These are phyloP conservation scores for Anadara kagoshimensis DNA, from an alignment of 1,140 invertebrate genomes.

Conservation along the genomic window DNA sequence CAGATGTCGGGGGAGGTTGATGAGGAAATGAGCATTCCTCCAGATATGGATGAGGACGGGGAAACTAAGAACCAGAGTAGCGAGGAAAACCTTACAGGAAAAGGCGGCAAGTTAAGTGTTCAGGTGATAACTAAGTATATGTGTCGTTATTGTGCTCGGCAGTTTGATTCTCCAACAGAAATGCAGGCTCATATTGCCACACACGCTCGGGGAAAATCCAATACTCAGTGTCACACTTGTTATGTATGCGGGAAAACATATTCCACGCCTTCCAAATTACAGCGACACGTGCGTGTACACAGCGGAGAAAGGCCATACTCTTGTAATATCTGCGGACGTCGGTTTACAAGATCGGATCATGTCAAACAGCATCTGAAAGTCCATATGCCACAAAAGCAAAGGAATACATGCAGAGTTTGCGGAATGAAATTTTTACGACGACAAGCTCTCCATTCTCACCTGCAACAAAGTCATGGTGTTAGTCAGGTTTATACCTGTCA, in stretches of 20 bases:
- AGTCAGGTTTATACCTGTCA: slow-evolving; percentile 55
- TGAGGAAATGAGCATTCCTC: too few species aligned
- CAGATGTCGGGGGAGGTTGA: too few species aligned
- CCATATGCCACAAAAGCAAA: slow-evolving; percentile 57
- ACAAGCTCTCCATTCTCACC: slow-evolving; percentile 48
- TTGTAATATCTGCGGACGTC: slow-evolving; percentile 86
- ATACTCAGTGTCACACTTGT: slow-evolving; percentile 81
- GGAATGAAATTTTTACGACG: slow-evolving; percentile 55
- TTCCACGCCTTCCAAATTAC: slow-evolving; percentile 93
- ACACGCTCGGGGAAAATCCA: slow-evolving; percentile 54
- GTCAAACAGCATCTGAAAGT: slow-evolving; percentile 67
- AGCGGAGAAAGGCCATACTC: slow-evolving; percentile 96
- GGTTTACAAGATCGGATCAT: slow-evolving; percentile 88
- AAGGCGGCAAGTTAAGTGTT: too few species aligned
- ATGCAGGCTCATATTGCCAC: slow-evolving; percentile 59
- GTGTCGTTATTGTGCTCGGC: slow-evolving; percentile 61
- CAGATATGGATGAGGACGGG: too few species aligned
- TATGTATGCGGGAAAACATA: slow-evolving; percentile 89
- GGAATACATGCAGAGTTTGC: slow-evolving; percentile 49
- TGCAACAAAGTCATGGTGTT: slow-evolving; percentile 41
- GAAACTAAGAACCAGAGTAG: too few species aligned
- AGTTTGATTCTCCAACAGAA: slow-evolving; percentile 59
- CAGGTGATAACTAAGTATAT: slow-evolving; percentile 50
- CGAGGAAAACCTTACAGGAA: too few species aligned
- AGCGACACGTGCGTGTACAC: slow-evolving; percentile 89